phyloP scores from a whole-genome alignment of 2,888 invertebrate species.

The Cinara cedri region DNA sequence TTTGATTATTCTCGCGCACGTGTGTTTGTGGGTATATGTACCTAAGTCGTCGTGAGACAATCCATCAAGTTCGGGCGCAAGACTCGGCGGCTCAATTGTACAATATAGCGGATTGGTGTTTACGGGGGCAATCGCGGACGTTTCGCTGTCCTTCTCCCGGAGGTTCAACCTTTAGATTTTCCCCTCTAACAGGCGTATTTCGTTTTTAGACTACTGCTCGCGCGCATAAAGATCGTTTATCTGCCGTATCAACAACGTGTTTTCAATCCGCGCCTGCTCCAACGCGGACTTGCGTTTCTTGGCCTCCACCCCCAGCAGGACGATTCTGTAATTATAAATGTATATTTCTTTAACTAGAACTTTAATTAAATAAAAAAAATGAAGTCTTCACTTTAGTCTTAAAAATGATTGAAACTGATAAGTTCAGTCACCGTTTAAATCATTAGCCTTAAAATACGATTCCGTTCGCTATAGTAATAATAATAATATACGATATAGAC shows the following conservation, averaged over 20 bases:
- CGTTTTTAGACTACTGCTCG: constrained; percentile 66
- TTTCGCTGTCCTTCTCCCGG: constrained; percentile 62
- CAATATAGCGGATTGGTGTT: too few species aligned
- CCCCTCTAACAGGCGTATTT: constrained; percentile 64
- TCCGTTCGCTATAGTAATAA: too few species aligned
- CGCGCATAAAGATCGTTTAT: constrained; percentile 66
- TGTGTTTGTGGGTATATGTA: too few species aligned
- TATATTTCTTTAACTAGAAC: too few species aligned
- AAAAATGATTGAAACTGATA: neutral
- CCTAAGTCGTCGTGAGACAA: constrained; percentile 92
- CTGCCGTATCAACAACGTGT: constrained; percentile 66
- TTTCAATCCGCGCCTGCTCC: constrained; percentile 69
- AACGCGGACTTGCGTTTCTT: constrained; percentile 69
- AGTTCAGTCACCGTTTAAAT: neutral
- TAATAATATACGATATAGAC: too few species aligned
- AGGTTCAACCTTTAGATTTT: constrained; percentile 66
- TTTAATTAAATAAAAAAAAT: too few species aligned
- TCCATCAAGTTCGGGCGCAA: constrained; percentile 93
- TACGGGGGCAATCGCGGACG: too few species aligned
- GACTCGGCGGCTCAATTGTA: constrained; percentile 73
- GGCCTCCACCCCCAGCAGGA: constrained; percentile 73
- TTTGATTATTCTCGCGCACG: too few species aligned
- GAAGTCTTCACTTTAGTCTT: neutral
- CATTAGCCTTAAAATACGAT: too few species aligned
- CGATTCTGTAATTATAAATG: too few species aligned